These are phyloP conservation scores for Brachyrhaphis roseni DNA, from an alignment of 2,797 vertebrate genomes.

Conservation along the genomic window DNA sequence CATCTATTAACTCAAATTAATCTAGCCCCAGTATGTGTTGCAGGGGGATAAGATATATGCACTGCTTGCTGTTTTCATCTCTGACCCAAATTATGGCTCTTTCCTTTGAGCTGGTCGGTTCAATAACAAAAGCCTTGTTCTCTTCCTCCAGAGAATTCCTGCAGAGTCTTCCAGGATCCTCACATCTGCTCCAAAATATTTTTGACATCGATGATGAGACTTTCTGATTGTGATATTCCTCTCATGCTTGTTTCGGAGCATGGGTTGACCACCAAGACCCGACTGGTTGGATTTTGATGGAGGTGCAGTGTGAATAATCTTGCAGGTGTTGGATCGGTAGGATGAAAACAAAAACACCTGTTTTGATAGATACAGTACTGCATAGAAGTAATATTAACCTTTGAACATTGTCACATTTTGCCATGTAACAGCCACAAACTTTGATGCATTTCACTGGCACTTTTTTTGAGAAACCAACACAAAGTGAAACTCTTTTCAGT, in stretches of 20 bases:
- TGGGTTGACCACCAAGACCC: constrained; percentile 22
- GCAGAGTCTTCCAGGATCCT: constrained; percentile 56
- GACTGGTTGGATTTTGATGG: constrained; percentile 6
- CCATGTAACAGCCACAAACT: background rate
- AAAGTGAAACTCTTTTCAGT: background rate
- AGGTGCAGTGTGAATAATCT: background rate
- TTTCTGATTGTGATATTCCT: constrained; percentile 27
- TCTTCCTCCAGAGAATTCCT: constrained; percentile 56
- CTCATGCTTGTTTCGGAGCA: constrained; percentile 32
- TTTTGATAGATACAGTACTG: background rate
- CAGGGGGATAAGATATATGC: constrained; percentile 77
- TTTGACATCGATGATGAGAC: constrained; percentile 40
- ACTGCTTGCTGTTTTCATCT: constrained; percentile 69
- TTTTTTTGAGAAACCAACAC: background rate
- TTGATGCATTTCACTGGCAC: background rate
- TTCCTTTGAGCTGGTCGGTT: constrained; percentile 61
- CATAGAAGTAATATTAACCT: background rate
- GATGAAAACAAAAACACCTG: background rate
- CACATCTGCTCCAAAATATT: constrained; percentile 45
- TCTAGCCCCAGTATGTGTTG: constrained; percentile 75
- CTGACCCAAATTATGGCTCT: constrained; percentile 68
- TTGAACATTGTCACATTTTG: background rate
- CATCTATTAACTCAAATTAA: constrained; percentile 87
- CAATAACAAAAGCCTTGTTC: constrained; percentile 77
- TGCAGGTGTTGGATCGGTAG: background rate